Base-by-base conservation (phyloP, 2,797 vertebrate species). In the Gallirallus australis region DNA sequence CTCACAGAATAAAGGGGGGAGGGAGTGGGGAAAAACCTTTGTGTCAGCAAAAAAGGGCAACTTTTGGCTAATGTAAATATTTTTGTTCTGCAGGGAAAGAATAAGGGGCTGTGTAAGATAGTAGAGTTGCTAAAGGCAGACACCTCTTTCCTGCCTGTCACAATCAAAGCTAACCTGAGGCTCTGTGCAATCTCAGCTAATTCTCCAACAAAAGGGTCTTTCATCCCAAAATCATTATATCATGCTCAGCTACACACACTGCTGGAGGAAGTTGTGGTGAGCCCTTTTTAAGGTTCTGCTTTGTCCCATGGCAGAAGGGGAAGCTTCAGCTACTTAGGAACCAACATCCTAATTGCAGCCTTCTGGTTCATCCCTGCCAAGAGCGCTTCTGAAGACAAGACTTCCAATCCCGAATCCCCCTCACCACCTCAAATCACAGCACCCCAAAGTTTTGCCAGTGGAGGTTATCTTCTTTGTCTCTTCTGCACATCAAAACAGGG, bases 141-240 rank as follows among this genome's bases (percentile, higher is more conserved):
- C 82, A 63, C 57, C 24, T 63, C 59, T 65, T 37, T 86, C 42
- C 59, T 56, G 30, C 21, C 53, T 47, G 16, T 68, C 70, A 80
- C 0, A 2, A 90, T 80, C 84, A 84, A 78, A 77, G 25, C 56
- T 90, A 70, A 89, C 63, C 52, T 63, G 48, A 92, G 64, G 59
- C 30, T 84, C 20, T 84, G 5, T 71, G 28, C 70, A 53, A 87
- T 71, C 48, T 85, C 73, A 85, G 48, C 56, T 94, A 90, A 89
- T 89, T 60, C 71, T 89, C 35, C 50, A 77, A 85, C 64, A 93
- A 91, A 86, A 61, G 33, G 13, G 4, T n/a, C 39, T 91, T 91
- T 85, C 75, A 79, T 65, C 24, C 63, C 69, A 75, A 92, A 93
- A 86, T 89, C 63, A 45, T 82, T 77, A 14, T 80, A 89, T 81